A percentile compares a stretch with the other conserved stretches of the same genome.
Evolutionary conservation across 1,140 invertebrate species (phyloP).

Genomic region (Musca domestica): DNA sequence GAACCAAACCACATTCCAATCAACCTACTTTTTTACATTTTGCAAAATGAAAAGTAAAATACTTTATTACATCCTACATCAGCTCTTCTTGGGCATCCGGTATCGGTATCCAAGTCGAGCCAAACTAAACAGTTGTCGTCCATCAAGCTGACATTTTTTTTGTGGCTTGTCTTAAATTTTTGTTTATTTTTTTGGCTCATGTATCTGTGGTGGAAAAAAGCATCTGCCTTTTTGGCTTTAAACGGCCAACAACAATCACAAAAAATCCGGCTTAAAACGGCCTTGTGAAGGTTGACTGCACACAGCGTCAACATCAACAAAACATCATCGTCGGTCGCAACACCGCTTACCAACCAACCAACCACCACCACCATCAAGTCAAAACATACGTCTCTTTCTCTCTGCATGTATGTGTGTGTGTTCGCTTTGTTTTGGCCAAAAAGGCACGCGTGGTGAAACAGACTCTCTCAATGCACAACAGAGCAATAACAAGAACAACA

Average conservation of each 20-base stretch:
- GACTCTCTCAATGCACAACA: background rate
- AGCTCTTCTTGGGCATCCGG: too few species aligned
- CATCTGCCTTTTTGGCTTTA: slow-evolving; percentile 5
- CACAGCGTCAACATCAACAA: slow-evolving; percentile 23
- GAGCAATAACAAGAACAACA: slow-evolving; percentile 34
- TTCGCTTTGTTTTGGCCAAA: background rate
- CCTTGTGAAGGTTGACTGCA: slow-evolving; percentile 53
- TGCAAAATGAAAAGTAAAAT: too few species aligned
- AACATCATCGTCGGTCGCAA: background rate
- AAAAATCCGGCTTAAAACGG: slow-evolving; percentile 52
- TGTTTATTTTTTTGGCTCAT: slow-evolving; percentile 2
- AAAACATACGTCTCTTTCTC: too few species aligned
- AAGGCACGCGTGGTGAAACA: slow-evolving; percentile 4
- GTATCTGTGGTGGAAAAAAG: background rate
- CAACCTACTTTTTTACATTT: too few species aligned
- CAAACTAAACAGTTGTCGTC: too few species aligned
- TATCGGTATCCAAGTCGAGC: too few species aligned
- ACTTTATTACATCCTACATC: too few species aligned
- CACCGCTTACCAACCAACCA: background rate
- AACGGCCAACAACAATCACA: slow-evolving; percentile 32
- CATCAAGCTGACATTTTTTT: too few species aligned
- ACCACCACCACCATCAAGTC: background rate
- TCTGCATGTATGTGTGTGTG: too few species aligned
- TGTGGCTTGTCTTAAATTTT: slow-evolving; percentile 1
- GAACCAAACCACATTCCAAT: too few species aligned